Conservation (phyloP, 2,888 invertebrate species). For the Stenodema calcarata region DNA sequence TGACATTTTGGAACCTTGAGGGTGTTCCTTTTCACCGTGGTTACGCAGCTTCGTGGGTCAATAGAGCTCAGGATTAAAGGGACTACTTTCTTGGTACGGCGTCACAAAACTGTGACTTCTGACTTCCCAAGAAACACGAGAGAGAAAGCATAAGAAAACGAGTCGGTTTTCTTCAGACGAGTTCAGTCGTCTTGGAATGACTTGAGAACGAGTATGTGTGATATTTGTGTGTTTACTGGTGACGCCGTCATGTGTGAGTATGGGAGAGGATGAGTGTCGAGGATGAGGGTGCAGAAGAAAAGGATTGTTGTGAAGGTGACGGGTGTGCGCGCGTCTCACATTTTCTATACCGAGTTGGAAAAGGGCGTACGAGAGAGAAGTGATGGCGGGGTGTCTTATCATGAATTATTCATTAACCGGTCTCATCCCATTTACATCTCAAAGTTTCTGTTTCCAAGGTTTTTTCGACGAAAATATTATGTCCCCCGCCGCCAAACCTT, state of each 20-base stretch:
- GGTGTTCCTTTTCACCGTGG: no score
- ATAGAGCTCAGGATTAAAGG: neutral
- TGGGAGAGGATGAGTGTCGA: neutral
- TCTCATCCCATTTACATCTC: neutral
- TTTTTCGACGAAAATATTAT: neutral
- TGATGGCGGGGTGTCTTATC: neutral
- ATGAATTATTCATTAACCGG: conserved; percentile 12
- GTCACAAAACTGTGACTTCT: neutral
- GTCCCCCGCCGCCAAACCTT: neutral
- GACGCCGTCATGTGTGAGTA: neutral
- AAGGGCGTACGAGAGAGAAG: neutral
- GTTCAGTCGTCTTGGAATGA: neutral
- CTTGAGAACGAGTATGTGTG: neutral
- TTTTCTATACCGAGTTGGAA: neutral
- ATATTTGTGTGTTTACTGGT: neutral
- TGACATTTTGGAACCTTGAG: no score
- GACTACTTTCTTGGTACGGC: neutral
- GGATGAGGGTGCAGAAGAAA: neutral
- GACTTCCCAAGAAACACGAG: neutral
- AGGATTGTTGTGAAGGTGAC: neutral
- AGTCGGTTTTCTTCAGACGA: neutral
- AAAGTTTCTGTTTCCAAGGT: neutral
- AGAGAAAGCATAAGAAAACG: neutral
- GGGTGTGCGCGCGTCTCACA: neutral
- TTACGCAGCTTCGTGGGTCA: neutral